Conservation (phyloP, 2,888 invertebrate species). For the Calliscelio sp. region DNA sequence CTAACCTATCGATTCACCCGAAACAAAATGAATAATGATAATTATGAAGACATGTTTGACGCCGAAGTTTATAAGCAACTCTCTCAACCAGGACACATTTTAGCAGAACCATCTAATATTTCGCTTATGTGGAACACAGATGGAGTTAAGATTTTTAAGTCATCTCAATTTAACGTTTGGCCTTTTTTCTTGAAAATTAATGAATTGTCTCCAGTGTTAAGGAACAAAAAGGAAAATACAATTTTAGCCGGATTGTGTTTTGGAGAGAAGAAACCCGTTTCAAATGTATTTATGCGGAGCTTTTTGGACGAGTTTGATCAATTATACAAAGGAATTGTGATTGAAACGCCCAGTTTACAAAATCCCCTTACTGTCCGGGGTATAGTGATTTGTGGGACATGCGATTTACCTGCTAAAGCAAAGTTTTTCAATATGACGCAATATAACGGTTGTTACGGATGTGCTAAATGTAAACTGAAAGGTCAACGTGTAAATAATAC, state of each 20-base stretch:
- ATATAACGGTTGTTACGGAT: slow-evolving; percentile 39
- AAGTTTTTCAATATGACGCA: slow-evolving; percentile 13
- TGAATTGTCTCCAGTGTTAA: neutral
- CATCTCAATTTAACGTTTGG: slow-evolving; percentile 2
- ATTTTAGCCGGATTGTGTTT: slow-evolving; percentile 36
- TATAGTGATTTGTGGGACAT: slow-evolving; percentile 46
- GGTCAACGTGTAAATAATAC: neutral
- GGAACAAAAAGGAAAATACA: slow-evolving; percentile 27
- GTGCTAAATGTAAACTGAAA: slow-evolving; percentile 31
- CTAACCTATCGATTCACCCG: neutral
- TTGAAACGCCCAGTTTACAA: neutral
- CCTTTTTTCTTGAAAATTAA: neutral
- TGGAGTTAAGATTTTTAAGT: slow-evolving; percentile 15
- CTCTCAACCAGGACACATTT: neutral
- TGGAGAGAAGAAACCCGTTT: neutral
- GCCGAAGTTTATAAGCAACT: slow-evolving; percentile 7
- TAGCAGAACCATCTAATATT: neutral
- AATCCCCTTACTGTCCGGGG: neutral
- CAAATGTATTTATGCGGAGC: slow-evolving; percentile 37
- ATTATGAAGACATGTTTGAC: slow-evolving; percentile 26
- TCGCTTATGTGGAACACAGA: slow-evolving; percentile 21
- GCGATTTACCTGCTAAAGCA: slow-evolving; percentile 62
- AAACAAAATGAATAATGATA: neutral
- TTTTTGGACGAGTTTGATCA: slow-evolving; percentile 22
- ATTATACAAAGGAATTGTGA: slow-evolving; percentile 37